Evolutionary conservation across 2,797 vertebrate species (phyloP), one percentile per base, ranked within the genome.

Genomic region (Micromesistius poutassou): DNA sequence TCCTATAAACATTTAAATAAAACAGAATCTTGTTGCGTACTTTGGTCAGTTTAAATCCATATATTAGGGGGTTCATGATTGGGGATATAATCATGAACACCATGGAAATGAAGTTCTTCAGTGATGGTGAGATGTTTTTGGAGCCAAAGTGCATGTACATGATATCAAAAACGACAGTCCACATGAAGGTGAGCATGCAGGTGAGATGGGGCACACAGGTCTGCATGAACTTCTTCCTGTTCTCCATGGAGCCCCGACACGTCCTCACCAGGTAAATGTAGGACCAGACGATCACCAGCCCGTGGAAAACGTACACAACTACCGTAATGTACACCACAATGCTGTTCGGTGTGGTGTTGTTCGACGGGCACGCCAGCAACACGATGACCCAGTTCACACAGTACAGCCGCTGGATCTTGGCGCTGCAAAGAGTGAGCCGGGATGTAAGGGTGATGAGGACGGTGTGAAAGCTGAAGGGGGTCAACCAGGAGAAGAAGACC

Each of bases 41-140:
- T 72, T 72, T 72, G 31, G 71, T 72, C 31, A 72, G 30, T 72
- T 72, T 72, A 30, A 31, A 72, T 22, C 71, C 71, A 72, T 72
- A 72, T 10, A 66, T 66, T n/a, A 66, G 62, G n/a, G 62, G 62
- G 62, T 66, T 66, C 62, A 66, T 66, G 62, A 31, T 16, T 1
- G 31, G 31, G 70, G 71, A 30, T 5, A 31, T 72, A 4, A 72
- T 7, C 71, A 66, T n/a, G 28, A 66, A 66, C 62, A 28, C n/a
- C 3, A 66, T 28, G 62, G 62, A 2, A n/a, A 66, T 66, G 62
- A 66, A 66, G 62, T 66, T 66, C 62, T 66, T n/a, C 25, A 66
- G n/a, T n/a, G 62, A 9, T 9, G 25, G n/a, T 2, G 62, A 1
- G 9, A 66, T 66, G 62, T 66, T 12, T 28, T 28, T 66, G 62